A percentile compares a stretch with the other conserved stretches of the same genome.
These are phyloP conservation scores for Lophius piscatorius DNA, from an alignment of 2,113 vertebrate species.

Conservation along the genomic window DNA sequence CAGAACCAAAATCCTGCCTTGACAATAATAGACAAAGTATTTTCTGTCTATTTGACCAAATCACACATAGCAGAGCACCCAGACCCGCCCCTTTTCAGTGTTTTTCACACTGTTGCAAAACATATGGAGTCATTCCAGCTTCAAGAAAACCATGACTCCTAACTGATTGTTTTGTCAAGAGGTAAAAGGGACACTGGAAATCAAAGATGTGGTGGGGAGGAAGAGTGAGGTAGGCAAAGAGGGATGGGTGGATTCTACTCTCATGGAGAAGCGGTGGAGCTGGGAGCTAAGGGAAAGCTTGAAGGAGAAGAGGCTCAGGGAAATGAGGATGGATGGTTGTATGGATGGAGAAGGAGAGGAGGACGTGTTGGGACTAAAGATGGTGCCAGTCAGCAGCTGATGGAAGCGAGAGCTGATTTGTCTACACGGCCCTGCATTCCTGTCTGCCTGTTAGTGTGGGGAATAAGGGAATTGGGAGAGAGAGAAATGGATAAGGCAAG, in stretches of 20 bases:
- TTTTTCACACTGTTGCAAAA: slow-evolving; percentile 44
- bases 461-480: slow-evolving; percentile 57
- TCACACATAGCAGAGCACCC: slow-evolving; percentile 9
- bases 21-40: slow-evolving; percentile 23
- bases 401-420: slow-evolving; percentile 65
- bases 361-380: slow-evolving; percentile 57
- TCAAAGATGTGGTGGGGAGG: slow-evolving; percentile 19
- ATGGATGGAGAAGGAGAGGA: slow-evolving; percentile 32
- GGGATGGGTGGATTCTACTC: background rate
- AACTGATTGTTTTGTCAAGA: slow-evolving; percentile 51
- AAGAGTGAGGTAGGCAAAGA: background rate
- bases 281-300: slow-evolving; percentile 5
- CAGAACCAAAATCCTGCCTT: slow-evolving; percentile 27
- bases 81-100: slow-evolving; percentile 18
- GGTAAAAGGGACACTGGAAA: slow-evolving; percentile 40
- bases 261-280: slow-evolving; percentile 21
- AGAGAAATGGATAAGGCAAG: slow-evolving; percentile 20
- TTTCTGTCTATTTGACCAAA: slow-evolving; percentile 35
- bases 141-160: slow-evolving; percentile 47
- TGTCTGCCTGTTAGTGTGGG: slow-evolving; percentile 46
- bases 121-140: slow-evolving; percentile 33
- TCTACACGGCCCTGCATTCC: slow-evolving; percentile 60
- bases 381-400: slow-evolving; percentile 51
- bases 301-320: slow-evolving; percentile 16
- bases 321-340: slow-evolving; percentile 17